Evolutionary conservation across 2,113 vertebrate genomes (phyloP).

Genomic region (Athene cunicularia): DNA sequence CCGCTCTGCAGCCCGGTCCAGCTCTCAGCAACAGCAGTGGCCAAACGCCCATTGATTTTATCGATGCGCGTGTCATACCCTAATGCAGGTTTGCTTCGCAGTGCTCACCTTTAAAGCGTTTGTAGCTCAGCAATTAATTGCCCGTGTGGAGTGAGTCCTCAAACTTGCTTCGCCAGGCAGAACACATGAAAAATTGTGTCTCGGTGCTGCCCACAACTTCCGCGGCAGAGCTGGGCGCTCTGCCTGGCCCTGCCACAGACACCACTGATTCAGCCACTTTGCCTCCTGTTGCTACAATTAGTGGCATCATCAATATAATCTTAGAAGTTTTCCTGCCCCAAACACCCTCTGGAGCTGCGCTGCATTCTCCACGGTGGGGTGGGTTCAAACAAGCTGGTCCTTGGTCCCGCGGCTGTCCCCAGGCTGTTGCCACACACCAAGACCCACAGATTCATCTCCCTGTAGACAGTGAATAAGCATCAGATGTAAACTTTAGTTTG

Average conservation of each 20-base stretch:
- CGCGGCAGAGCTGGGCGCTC: background rate
- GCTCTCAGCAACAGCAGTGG: background rate
- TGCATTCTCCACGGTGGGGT: fast-evolving
- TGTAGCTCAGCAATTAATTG: conserved; percentile 47
- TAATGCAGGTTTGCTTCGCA: background rate
- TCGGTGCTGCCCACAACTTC: background rate
- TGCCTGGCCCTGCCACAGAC: background rate
- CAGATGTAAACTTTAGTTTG: background rate
- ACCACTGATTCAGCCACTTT: background rate
- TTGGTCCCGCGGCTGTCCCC: background rate
- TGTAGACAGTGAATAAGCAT: fast-evolving
- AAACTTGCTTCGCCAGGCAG: background rate
- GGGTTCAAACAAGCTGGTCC: background rate
- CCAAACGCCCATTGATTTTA: conserved; percentile 24
- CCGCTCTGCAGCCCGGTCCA: background rate
- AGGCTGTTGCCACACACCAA: background rate
- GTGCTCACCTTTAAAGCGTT: background rate
- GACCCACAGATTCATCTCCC: background rate
- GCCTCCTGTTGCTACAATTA: background rate
- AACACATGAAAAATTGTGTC: fast-evolving
- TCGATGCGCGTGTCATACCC: background rate
- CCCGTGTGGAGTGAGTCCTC: background rate
- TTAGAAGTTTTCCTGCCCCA: background rate
- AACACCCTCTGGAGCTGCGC: background rate
- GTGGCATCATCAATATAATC: background rate